Evolutionary conservation across 2,797 vertebrate species (phyloP).

Genomic region (Telmatherina bonti): DNA sequence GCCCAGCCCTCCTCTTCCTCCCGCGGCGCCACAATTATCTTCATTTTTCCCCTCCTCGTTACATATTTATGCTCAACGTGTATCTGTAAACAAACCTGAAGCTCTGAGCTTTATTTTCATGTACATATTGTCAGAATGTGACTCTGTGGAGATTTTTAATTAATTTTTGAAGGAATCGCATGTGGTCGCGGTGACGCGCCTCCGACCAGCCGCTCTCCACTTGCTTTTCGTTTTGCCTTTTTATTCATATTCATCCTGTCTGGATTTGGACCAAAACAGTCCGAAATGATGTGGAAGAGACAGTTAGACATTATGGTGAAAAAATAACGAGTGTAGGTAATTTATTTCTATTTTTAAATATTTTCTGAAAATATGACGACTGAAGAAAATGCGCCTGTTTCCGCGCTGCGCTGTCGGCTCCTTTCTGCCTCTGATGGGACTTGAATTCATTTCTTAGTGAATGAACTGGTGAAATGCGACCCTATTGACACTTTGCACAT

Average conservation of each 20-base stretch:
- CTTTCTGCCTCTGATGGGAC: conserved; percentile 84
- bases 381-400: conserved; percentile 78
- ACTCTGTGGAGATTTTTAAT: conserved; percentile 85
- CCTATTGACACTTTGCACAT: conserved; percentile 76
- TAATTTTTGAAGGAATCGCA: conserved; percentile 87
- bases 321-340: conserved; percentile 68
- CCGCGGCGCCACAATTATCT: conserved; percentile 76
- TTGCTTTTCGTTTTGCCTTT: conserved; percentile 73
- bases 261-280: conserved; percentile 84
- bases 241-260: conserved; percentile 56
- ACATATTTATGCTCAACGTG: conserved; percentile 29
- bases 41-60: conserved; percentile 56
- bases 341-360: conserved; percentile 95
- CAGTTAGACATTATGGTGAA: conserved; percentile 71
- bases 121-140: conserved; percentile 70
- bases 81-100: conserved; percentile 61
- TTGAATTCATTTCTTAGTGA: conserved; percentile 87
- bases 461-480: conserved; percentile 85
- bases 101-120: conserved; percentile 85
- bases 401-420: conserved; percentile 81
- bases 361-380: conserved; percentile 98
- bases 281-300: conserved; percentile 84
- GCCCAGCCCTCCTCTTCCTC: conserved; percentile 72
- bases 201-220: conserved; percentile 60
- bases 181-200: conserved; percentile 77